Conservation (phyloP, 2,888 invertebrate species). For the Thera britannica region DNA sequence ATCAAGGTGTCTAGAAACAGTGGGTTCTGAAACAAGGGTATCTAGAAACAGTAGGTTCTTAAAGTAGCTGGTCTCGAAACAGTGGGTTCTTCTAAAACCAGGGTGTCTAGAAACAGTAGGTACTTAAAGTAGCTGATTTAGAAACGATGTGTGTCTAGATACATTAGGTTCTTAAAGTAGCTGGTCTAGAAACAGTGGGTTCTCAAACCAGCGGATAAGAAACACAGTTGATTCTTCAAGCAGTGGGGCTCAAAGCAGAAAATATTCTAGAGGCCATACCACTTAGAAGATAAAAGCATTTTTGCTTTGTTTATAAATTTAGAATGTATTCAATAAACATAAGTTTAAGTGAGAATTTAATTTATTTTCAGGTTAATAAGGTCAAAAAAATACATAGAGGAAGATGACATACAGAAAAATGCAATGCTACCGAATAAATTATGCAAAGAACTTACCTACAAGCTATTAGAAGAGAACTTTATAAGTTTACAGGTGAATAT, state of each 20-base stretch:
- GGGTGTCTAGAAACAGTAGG: no score
- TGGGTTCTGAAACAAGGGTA: background rate
- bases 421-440: conserved; percentile 98
- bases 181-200: no score
- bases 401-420: conserved; percentile 95
- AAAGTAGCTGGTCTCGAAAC: background rate
- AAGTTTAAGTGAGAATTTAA: background rate
- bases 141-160: no score
- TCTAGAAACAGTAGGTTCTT: no score
- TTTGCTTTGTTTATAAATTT: no score
- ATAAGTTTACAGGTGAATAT: conserved; percentile 86
- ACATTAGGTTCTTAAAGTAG: background rate
- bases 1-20: background rate
- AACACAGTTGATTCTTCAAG: no score
- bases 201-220: no score
- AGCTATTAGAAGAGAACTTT: conserved; percentile 92
- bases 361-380: conserved; percentile 87
- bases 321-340: no score
- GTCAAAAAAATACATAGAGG: conserved; percentile 92
- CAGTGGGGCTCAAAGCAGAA: no score
- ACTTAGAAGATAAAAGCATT: no score
- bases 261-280: no score
- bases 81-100: background rate
- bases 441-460: conserved; percentile 94
- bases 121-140: no score